Base-by-base conservation (phyloP, 1,140 invertebrate species). In the Sycobia sp. region DNA sequence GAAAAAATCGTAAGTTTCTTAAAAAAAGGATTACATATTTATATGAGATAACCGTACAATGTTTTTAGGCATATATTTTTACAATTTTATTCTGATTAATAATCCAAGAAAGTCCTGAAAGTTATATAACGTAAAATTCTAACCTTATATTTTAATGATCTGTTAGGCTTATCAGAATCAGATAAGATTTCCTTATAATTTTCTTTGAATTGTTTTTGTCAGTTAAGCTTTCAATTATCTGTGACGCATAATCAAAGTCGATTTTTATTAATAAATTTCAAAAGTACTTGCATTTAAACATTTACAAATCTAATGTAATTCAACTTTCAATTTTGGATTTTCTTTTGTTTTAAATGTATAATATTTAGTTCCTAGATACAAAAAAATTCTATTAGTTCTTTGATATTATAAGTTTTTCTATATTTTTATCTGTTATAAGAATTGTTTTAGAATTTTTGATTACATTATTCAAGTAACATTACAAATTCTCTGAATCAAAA, bases 1-100 rank as follows among this genome's bases (percentile, higher is more conserved):
- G 65, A 70, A 67, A 68, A 70, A 55, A 68, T 67, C 53, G 70
- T 65, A 9, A 67, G 69, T 69, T 23, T 2, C 39, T 41, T 23
- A 8, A 22, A 10, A 10, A 9, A 32, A 55, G 23, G 14, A 5
- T n/a, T 23, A 11, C 11, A 14, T 47, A 47, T n/a, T 47, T 27
- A n/a, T 20, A 41, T 18, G 5, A 41, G 39, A 16, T 8, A 20
- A 41, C 3, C 5, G 4, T 41, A n/a, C n/a, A n/a, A n/a, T n/a
- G n/a, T n/a, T 20, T 1, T 27, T 27, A 5, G 0, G 1, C 0
- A 27, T 27, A 22, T 27, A n/a, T 14, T 20, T 27, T 27, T 47
- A 16, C 29, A 27, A 16, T 27, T n/a, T n/a, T n/a, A n/a, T n/a
- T n/a, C n/a, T n/a, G n/a, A n/a, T n/a, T n/a, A n/a, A n/a, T n/a